These are phyloP conservation scores for Danionella cerebrum DNA, from an alignment of 2,113 vertebrate genomes.

Conservation along the genomic window DNA sequence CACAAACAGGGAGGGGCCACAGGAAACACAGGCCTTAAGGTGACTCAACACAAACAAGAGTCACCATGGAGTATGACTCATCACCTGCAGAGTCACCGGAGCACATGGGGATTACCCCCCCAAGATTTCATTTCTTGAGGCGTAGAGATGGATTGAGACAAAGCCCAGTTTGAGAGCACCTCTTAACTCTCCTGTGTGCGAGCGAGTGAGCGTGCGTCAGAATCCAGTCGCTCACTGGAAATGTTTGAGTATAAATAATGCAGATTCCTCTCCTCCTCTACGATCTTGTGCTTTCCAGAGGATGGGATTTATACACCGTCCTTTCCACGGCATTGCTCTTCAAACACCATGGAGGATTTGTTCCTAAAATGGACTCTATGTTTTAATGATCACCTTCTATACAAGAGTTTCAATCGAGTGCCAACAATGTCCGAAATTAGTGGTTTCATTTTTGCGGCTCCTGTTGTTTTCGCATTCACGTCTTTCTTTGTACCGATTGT, in stretches of 20 bases:
- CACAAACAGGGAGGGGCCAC: background rate
- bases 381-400: background rate
- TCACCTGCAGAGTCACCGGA: no score
- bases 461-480: conserved; percentile 59
- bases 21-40: conserved; percentile 9
- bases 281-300: conserved; percentile 8
- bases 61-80: background rate
- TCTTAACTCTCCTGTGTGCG: no score
- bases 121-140: no score
- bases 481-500: conserved; percentile 48
- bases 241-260: conserved; percentile 35
- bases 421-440: conserved; percentile 30
- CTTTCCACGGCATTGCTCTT: conserved; percentile 9
- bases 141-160: no score
- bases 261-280: conserved; percentile 19
- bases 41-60: conserved; percentile 6
- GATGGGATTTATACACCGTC: conserved; percentile 37
- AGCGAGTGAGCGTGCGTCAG: conserved; percentile 15
- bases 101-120: no score
- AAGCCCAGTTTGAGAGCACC: no score
- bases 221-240: conserved; percentile 1
- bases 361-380: conserved; percentile 61
- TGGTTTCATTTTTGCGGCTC: conserved; percentile 27
- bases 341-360: background rate
- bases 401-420: background rate